phyloP scores from a whole-genome alignment of 2,888 invertebrate species.

The Epistrophe eligans region DNA sequence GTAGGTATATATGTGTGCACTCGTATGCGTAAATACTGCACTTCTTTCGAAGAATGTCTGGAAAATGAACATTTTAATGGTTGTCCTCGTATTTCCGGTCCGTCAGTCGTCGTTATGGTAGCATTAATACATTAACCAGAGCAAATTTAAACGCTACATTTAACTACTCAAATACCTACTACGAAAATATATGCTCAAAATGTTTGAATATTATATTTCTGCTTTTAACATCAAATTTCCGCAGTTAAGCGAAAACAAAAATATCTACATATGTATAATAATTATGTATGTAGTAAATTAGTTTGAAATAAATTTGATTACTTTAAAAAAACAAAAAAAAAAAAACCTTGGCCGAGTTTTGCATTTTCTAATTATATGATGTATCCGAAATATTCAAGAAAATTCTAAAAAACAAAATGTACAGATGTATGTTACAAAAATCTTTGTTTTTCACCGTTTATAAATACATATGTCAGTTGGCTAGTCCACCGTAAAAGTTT shows the following conservation, averaged over 20 bases:
- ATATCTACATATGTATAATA: no score
- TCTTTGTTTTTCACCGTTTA: no score
- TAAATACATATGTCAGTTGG: no score
- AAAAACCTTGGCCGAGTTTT: background rate
- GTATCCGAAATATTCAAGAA: background rate
- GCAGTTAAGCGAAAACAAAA: background rate
- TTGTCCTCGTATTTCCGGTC: constrained; percentile 20
- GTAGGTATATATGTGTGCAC: background rate
- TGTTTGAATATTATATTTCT: constrained; percentile 14
- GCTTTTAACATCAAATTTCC: background rate
- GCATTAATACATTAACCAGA: constrained; percentile 20
- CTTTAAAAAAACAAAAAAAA: no score
- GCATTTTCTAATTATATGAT: background rate
- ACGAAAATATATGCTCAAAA: background rate
- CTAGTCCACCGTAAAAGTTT: no score
- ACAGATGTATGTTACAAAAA: no score
- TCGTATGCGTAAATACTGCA: constrained; percentile 24
- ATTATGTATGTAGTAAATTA: background rate
- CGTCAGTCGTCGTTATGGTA: constrained; percentile 7
- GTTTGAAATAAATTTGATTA: constrained; percentile 13
- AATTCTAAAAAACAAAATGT: no score
- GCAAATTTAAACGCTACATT: constrained; percentile 40
- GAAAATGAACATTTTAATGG: constrained; percentile 27
- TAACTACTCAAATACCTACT: background rate
- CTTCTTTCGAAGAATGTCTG: background rate